Evolutionary conservation across 35 echinoderm and acorn worm genomes (phyloP), one percentile per base, ranked within the genome.

Genomic region (Apostichopus californicus): DNA sequence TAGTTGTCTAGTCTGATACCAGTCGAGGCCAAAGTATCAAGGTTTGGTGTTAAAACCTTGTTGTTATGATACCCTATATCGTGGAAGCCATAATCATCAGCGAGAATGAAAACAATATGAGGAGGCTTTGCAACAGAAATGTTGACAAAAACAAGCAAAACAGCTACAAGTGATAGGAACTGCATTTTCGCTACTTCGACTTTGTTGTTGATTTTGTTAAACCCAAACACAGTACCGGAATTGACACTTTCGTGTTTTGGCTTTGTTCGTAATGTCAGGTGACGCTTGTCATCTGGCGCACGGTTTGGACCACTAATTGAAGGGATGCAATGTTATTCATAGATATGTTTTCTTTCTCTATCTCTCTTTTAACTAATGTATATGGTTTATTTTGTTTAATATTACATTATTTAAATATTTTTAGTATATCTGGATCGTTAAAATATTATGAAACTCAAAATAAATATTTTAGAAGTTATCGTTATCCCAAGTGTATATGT

Each of bases 11-110:
- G 83, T 34, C 66, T 84, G 11, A 93, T 90, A 2, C 94, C 94
- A 56, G 26, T 20, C 18, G 80, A 80, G 6, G 94, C 94, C 79
- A 95, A 90, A 12, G 24, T 56, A 79, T 95, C 87, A 6, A 95
- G 55, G 24, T 85, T 86, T 1, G 94, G 94, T 13, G 94, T 95
- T 57, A 91, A 84, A 52, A 95, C 92, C 79, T 28, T 78, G 9
- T 55, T 79, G 64, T 85, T 78, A 79, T 95, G 94, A 72, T 93
- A 95, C 18, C 94, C 94, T 56, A 95, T 66, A 71, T 95, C 94
- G 87, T 91, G 61, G 46, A 79, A 95, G 24, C 94, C 94, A 63
- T 91, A 95, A 78, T 95, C 94, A 52, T 95, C 94, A 20, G 94
- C 94, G 14, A 95, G 68, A 28, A 95, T 95, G 79, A 95, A 93